phyloP scores from a whole-genome alignment of 2,113 vertebrate species.

The Plecotus auritus region DNA sequence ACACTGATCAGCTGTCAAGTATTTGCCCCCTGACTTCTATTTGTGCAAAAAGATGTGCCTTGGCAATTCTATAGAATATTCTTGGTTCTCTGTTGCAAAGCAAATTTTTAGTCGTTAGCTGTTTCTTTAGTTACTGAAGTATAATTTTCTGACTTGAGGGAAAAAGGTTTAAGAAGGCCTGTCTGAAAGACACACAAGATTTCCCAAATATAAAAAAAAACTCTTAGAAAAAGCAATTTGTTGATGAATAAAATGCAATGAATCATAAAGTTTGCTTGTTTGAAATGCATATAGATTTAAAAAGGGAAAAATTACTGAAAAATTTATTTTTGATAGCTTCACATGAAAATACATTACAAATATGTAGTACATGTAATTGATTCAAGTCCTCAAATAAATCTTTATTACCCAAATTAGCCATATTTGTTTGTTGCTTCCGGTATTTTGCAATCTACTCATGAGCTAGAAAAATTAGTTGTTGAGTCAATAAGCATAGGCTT shows the following conservation, averaged over 20 bases:
- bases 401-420: background rate
- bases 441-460: background rate
- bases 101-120: slow-evolving; percentile 37
- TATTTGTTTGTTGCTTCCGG: background rate
- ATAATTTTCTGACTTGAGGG: slow-evolving; percentile 49
- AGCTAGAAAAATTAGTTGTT: background rate
- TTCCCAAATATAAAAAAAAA: slow-evolving; percentile 42
- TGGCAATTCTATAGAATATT: slow-evolving; percentile 27
- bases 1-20: slow-evolving; percentile 46
- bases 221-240: slow-evolving; percentile 43
- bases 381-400: background rate
- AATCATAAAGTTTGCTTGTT: slow-evolving; percentile 44
- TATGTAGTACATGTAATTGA: background rate
- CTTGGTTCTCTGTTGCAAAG: slow-evolving; percentile 22
- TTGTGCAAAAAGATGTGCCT: background rate
- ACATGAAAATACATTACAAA: slow-evolving; percentile 22
- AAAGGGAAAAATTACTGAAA: background rate
- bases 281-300: slow-evolving; percentile 36
- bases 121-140: slow-evolving; percentile 58
- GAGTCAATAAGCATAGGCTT: background rate
- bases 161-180: slow-evolving; percentile 35
- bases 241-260: slow-evolving; percentile 53
- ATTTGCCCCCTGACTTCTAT: slow-evolving; percentile 32
- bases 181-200: slow-evolving; percentile 56
- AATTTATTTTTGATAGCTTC: background rate